Evolutionary conservation across 2,888 invertebrate genomes (phyloP), one percentile per base, ranked within the genome.

Genomic region (Ochropleura plecta): DNA sequence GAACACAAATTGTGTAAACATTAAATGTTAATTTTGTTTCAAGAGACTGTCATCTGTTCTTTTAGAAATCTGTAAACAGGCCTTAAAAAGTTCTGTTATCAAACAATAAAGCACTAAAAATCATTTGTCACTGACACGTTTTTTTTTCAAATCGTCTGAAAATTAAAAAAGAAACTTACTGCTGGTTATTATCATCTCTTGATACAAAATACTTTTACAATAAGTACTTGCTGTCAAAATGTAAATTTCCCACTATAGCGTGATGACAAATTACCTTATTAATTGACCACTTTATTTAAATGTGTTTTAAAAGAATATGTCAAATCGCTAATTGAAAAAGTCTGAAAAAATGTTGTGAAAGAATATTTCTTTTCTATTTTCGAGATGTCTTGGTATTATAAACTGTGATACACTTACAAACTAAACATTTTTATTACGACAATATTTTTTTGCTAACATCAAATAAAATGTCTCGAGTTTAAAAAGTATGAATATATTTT

Each of bases 61-160:
- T 64, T 48, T n/a, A n/a, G n/a, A 51, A 14, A 20, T 42, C 20
- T 65, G 20, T 64, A 12, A 14, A 51, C 51, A 66, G 20, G 20
- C 40, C 12, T 14, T 65, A 0, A 30, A 10, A 30, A 60, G 4
- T 16, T 42, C 30, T 30, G n/a, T 71, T 44, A 7, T 30, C 30
- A 68, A 42, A 72, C 18, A 42, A 70, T 59, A 72, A 18, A 30
- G 7, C 59, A 71, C 40, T 51, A 5, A 46, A 70, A 18, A 62
- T 53, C 62, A 63, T 5, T 53, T 18, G 14, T 14, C 53, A 18
- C 14, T 53, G 60, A 40, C 40, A 40, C 10, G 44, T 1, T n/a
- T 51, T 46, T 70, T 62, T 40, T 3, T 5, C 0, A 5, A 40
- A 6, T 46, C 1, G 9, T 51, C 16, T 12, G 16, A 46, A 6